Conservation (phyloP, 2,797 vertebrate genomes). For the Apogon talboti region DNA sequence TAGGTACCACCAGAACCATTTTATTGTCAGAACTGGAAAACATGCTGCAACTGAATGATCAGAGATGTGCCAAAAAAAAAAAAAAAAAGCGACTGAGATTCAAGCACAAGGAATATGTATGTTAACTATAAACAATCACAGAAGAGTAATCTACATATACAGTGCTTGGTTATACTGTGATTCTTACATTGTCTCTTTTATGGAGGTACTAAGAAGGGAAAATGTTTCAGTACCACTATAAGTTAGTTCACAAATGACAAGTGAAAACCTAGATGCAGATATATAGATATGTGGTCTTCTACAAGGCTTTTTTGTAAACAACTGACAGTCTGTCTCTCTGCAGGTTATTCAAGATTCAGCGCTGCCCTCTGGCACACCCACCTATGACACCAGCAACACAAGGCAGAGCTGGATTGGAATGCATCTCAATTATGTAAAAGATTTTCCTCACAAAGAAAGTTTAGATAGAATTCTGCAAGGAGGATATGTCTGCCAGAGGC, state of each 20-base stretch:
- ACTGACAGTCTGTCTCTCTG: slow-evolving; percentile 57
- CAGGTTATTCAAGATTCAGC: slow-evolving; percentile 68
- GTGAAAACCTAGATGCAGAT: background rate
- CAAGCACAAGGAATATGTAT: background rate
- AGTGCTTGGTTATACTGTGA: background rate
- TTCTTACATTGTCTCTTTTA: no score
- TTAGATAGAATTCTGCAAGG: slow-evolving; percentile 49
- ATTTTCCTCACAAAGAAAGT: slow-evolving; percentile 58
- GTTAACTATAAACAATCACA: slow-evolving; percentile 14
- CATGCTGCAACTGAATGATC: slow-evolving; percentile 68
- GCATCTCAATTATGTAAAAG: slow-evolving; percentile 65
- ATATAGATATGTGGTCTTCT: background rate
- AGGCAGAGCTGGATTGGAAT: slow-evolving; percentile 58
- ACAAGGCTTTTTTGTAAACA: slow-evolving; percentile 12
- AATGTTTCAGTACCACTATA: no score
- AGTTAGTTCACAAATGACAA: no score
- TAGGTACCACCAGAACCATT: slow-evolving; percentile 67
- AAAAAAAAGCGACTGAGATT: slow-evolving; percentile 2
- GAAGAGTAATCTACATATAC: background rate
- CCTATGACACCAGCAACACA: slow-evolving; percentile 61
- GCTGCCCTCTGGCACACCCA: slow-evolving; percentile 68
- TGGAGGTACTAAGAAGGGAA: no score
- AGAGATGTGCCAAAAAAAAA: slow-evolving; percentile 44
- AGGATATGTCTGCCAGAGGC: slow-evolving; percentile 52
- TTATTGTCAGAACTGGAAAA: slow-evolving; percentile 70